Evolutionary conservation across 2,113 vertebrate genomes (phyloP).

Genomic region (Zapornia atra): DNA sequence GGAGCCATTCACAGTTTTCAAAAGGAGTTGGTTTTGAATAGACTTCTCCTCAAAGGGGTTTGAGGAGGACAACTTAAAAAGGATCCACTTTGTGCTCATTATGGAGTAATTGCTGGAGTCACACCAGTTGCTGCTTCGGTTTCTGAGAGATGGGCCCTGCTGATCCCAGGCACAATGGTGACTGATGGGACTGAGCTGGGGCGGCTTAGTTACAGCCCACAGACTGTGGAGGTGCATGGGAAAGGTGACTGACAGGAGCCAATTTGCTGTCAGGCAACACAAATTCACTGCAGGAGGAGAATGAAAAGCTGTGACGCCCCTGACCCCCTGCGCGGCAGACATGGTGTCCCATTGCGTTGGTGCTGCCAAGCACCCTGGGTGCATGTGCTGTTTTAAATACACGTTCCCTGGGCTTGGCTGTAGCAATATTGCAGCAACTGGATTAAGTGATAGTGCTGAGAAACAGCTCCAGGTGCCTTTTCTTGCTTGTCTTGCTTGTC

Average conservation of each 20-base stretch:
- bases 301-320: not conserved
- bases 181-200: not conserved
- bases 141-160: not conserved
- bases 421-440: not conserved
- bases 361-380: rapidly evolving
- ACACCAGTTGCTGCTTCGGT: not conserved
- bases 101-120: too few relatives aligned
- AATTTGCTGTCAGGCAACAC: not conserved
- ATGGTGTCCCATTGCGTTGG: too few relatives aligned
- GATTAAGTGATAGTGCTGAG: not conserved
- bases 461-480: not conserved
- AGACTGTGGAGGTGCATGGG: rapidly evolving
- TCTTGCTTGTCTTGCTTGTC: not conserved
- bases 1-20: not conserved
- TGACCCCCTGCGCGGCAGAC: not conserved
- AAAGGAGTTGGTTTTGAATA: not conserved
- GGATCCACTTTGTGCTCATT: not conserved
- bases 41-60: not conserved
- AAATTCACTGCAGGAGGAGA: not conserved
- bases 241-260: not conserved
- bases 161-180: not conserved
- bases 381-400: rapidly evolving
- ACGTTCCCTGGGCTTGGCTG: not conserved
- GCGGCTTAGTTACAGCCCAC: not conserved
- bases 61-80: not conserved